Evolutionary conservation across 2,888 invertebrate genomes (phyloP).

Genomic region (Atrina japonica): DNA sequence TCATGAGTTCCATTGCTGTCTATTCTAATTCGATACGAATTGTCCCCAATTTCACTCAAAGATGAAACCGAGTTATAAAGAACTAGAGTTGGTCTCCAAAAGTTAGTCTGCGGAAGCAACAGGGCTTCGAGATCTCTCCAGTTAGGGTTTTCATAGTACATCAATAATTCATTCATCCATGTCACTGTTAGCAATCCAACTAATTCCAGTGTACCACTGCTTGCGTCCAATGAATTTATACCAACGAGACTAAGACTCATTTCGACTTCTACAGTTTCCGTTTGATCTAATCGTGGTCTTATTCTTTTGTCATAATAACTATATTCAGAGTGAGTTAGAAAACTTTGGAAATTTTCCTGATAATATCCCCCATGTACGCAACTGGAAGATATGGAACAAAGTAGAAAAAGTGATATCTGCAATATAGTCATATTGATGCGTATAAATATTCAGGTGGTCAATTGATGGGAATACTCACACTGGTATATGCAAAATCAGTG

Average conservation of each 20-base stretch:
- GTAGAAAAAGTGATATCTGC: too few species aligned
- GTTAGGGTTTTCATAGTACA: not conserved
- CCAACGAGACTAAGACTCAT: constrained; percentile 24
- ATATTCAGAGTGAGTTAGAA: constrained; percentile 1
- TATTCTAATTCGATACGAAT: constrained; percentile 27
- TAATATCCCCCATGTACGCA: constrained; percentile 4
- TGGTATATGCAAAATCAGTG: too few species aligned
- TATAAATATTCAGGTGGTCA: too few species aligned
- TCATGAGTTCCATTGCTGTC: constrained; percentile 31
- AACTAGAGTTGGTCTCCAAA: constrained; percentile 37
- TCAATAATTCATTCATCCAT: constrained; percentile 34
- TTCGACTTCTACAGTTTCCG: constrained; percentile 18
- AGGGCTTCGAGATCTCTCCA: constrained; percentile 7
- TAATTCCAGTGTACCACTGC: constrained; percentile 30
- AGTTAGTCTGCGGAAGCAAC: constrained; percentile 15
- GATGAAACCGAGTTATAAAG: constrained; percentile 33
- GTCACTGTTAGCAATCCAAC: constrained; percentile 23
- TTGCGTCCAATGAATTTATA: constrained; percentile 33
- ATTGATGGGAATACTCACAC: too few species aligned
- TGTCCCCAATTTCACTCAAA: constrained; percentile 24
- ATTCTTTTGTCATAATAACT: constrained; percentile 23
- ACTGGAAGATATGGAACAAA: too few species aligned
- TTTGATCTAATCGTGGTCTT: constrained; percentile 21
- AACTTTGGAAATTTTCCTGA: constrained; percentile 16
- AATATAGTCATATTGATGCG: too few species aligned